phyloP scores from a whole-genome alignment of 2,888 invertebrate species.

The Trypoxylon attenuatum region DNA sequence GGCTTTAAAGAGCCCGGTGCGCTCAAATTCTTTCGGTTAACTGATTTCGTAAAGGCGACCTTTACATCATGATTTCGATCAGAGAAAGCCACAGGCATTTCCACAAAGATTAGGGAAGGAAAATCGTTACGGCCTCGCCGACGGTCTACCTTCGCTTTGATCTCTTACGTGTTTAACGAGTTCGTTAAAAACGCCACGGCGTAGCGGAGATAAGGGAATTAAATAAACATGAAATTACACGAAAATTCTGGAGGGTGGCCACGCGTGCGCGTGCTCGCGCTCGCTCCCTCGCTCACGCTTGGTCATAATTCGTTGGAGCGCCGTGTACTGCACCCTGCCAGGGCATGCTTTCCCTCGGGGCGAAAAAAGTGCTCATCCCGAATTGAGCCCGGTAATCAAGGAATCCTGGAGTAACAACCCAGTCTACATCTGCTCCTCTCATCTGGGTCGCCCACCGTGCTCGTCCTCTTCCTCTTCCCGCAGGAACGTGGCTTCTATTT shows the following conservation, averaged over 20 bases:
- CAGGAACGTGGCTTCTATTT: slow-evolving; percentile 60
- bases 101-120: slow-evolving; percentile 9
- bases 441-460: slow-evolving; percentile 13
- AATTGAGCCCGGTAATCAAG: slow-evolving; percentile 26
- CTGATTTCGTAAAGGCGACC: slow-evolving; percentile 38
- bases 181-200: slow-evolving; percentile 27
- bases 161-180: slow-evolving; percentile 23
- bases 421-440: slow-evolving; percentile 29
- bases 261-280: no score
- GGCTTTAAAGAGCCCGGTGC: slow-evolving; percentile 23
- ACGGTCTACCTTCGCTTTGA: slow-evolving; percentile 14
- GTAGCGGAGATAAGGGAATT: slow-evolving; percentile 1
- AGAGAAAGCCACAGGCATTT: slow-evolving; percentile 11
- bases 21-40: slow-evolving; percentile 30
- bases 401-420: slow-evolving; percentile 32
- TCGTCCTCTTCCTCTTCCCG: slow-evolving; percentile 22
- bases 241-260: neutral
- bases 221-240: slow-evolving; percentile 6
- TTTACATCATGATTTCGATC: slow-evolving; percentile 24
- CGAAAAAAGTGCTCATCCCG: slow-evolving; percentile 6
- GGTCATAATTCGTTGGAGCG: neutral
- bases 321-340: no score
- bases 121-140: neutral
- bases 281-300: neutral
- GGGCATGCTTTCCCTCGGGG: neutral